phyloP scores from a whole-genome alignment of 2,113 vertebrate species.

The Hippoglossus stenolepis region DNA sequence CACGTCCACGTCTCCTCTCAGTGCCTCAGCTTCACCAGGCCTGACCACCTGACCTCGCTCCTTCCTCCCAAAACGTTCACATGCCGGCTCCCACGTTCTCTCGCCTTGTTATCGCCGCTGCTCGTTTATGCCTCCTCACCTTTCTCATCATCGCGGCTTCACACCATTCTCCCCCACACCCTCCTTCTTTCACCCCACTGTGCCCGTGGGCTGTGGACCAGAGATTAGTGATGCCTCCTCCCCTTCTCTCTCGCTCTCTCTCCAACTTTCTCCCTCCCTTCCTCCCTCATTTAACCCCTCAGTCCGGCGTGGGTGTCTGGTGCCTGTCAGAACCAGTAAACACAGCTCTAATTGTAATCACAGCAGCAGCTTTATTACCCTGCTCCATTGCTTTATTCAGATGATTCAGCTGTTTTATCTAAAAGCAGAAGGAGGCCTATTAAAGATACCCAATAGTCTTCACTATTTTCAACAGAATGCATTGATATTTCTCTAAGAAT shows the following conservation, averaged over 20 bases:
- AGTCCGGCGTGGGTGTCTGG: constrained; percentile 50
- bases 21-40: constrained; percentile 11
- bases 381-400: constrained; percentile 25
- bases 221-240: constrained; percentile 28
- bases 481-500: constrained; percentile 9
- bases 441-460: constrained; percentile 2
- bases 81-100: constrained; percentile 17
- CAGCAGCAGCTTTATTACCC: constrained; percentile 50
- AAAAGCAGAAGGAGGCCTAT: neutral
- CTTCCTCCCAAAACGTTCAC: constrained; percentile 21
- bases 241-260: neutral
- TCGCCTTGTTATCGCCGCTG: constrained; percentile 32
- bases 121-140: constrained; percentile 18
- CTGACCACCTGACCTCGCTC: constrained; percentile 26
- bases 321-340: constrained; percentile 60
- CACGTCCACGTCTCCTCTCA: constrained; percentile 21
- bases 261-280: neutral
- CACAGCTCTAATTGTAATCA: constrained; percentile 60
- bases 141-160: constrained; percentile 14
- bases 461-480: constrained; percentile 6
- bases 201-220: constrained; percentile 17
- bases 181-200: neutral
- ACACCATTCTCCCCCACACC: constrained; percentile 1
- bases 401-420: constrained; percentile 26
- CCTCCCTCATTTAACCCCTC: constrained; percentile 2